Base-by-base conservation (phyloP, 2,113 vertebrate genomes). In the Bos taurus region DNA sequence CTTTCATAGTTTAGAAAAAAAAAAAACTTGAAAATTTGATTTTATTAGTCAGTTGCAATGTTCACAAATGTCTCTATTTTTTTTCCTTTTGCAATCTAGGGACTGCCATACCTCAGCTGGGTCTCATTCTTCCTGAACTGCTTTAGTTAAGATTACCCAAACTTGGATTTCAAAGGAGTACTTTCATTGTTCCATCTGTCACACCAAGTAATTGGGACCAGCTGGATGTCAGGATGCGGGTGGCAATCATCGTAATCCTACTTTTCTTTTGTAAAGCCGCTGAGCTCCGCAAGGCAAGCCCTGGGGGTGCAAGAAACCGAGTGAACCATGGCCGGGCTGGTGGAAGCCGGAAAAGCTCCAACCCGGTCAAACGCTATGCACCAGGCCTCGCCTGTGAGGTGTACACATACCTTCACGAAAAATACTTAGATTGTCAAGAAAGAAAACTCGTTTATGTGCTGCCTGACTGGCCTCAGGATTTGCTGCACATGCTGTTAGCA, bases 401-500 rank as follows among this genome's bases (percentile, higher is more conserved):
- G 92, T 99, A 99, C 97, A 98, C 94, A 2, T 99, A 99, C 54
- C 99, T 99, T 15, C 99, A 99, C 11, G 99, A 99, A 97, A 99
- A 99, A 97, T 99, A 99, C 98, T 98, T 99, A 97, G 99, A 99
- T 96, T 99, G 99, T 94, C 99, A 99, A 98, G 99, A 99, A 97
- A 99, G 98, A 95, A 99, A 99, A 92, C 97, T 99, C 96, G 99
- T 99, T 90, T 98, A 98, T 50, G 98, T 99, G 94, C 98, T 98
- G 96, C 98, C 99, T 64, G 98, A 98, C 96, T 99, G 99, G 99
- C 99, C 99, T 96, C 99, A 99, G 91, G 99, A 99, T 92, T 98
- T 99, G 94, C 98, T 99, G 92, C 99, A 99, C 95, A 99, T 99
- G 98, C 98, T 99, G 30, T 97, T 99, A 95, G 99, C 99, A 17